Base-by-base conservation (phyloP, 2,113 vertebrate species). In the Sebastes fasciatus region DNA sequence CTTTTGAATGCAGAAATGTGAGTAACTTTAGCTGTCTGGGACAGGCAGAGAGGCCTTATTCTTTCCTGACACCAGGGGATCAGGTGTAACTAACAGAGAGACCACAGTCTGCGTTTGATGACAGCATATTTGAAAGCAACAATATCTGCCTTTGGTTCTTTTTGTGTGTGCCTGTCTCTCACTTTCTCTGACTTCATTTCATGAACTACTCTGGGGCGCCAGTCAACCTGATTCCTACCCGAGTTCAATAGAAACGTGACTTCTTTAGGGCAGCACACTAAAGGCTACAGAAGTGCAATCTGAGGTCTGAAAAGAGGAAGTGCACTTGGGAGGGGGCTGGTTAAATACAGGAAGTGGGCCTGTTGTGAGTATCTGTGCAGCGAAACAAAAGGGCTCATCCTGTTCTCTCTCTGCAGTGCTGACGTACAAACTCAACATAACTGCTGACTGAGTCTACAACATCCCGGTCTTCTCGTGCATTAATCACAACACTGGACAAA, bases 281-380 rank as follows among this genome's bases (percentile, higher is more conserved):
- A 76, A 14, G 40, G 63, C 40, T 86, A 74, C 42, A 74, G 2
- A 0, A 51, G 76, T n/a, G 45, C 66, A 86, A 45, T 52, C 62
- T 64, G 52, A 74, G 79, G 54, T 79, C 60, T 82, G 69, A 84
- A 87, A 92, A 84, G 86, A 93, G 92, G 92, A 94, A 93, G 79
- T 58, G 8, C 23, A 69, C 43, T 73, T 64, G 85, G 91, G 86
- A 81, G 79, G 83, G 74, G 75, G 58, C 71, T 75, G 48, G 48
- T 13, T 77, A 74, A 87, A 91, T 84, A 84, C 85, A 92, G 92
- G 92, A 94, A 92, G 86, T 84, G 65, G 45, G 55, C 61, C 83
- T 79, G 51, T 77, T 77, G 62, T 70, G 69, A 78, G 55, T 49
- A 52, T 89, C 85, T 76, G 80, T 80, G 23, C 16, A 54, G 62